Conservation (phyloP, 2,113 vertebrate genomes). For the Choloepus hoffmanni region DNA sequence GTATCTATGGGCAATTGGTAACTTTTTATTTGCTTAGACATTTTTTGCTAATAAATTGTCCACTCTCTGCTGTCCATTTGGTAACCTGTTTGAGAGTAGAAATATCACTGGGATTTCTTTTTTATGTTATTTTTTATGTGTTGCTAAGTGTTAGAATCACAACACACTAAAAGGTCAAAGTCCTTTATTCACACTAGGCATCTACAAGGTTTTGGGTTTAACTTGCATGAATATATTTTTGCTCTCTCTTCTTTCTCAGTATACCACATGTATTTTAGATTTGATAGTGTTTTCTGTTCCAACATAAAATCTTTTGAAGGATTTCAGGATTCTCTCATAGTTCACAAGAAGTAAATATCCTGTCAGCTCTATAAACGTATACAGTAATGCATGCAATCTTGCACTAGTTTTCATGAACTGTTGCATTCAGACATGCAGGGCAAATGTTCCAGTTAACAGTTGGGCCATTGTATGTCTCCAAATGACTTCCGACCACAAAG, state of each 20-base stretch:
- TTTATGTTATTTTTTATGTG: neutral
- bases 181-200: neutral
- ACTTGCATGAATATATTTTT: neutral
- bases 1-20: neutral
- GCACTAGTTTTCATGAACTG: neutral
- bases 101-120: neutral
- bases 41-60: neutral
- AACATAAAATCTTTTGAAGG: neutral
- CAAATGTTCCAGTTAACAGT: neutral
- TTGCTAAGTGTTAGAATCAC: neutral
- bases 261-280: neutral
- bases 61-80: neutral
- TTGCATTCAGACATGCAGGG: neutral
- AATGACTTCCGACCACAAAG: conserved; percentile 8
- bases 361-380: neutral
- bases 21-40: neutral
- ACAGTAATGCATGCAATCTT: neutral
- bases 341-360: neutral
- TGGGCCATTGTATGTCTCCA: neutral
- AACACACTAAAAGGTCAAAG: neutral
- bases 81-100: neutral
- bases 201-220: neutral
- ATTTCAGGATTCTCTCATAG: neutral
- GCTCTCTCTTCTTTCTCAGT: neutral
- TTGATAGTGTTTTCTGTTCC: neutral